Base-by-base conservation (phyloP, 2,888 invertebrate genomes). In the Prenolepis imparis region DNA sequence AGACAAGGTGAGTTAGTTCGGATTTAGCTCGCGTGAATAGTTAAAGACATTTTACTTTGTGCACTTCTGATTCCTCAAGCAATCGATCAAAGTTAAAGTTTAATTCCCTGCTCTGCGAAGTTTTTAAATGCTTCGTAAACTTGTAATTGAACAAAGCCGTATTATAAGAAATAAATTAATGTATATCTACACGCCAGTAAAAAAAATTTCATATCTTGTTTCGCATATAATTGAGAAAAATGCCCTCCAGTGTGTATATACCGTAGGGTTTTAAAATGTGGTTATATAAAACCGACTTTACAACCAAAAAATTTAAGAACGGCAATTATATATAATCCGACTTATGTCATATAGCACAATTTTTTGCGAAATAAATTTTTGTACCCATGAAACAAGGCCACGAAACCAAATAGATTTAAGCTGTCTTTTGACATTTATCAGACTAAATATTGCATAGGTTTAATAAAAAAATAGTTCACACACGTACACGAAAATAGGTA, bases 11-110 rank as follows among this genome's bases (percentile, higher is more conserved):
- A 39, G 52, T 67, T 52, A 24, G 15, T 63, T 0, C 18, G 36
- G 36, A 77, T 67, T 67, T 55, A 67, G 39, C 52, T 77, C 24
- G n/a, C 24, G 11, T 67, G 52, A 67, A 67, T 55, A 67, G 52
- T 77, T 55, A 55, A 67, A 55, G 9, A 39, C 12, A n/a, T 66
- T 44, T 15, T 59, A 66, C 18, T 44, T 66, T 21, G 6, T 41
- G 66, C 41, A 66, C 15, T 52, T 66, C 48, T 67, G 24, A 67
- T 52, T 52, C 21, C 66, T 36, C 24, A 12, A 64, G 12, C n/a
- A 39, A 66, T 75, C 36, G 48, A 11, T 64, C 48, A 52, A 75
- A 48, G 64, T 36, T 75, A 36, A n/a, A 75, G 36, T 75, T 24
- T 75, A 52, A 66, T 64, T 64, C 44, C 18, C 24, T 59, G 1